A percentile compares a stretch with the other conserved stretches of the same genome.
Evolutionary conservation across 2,797 vertebrate genomes (phyloP).

Genomic region (Esox masquinongy): DNA sequence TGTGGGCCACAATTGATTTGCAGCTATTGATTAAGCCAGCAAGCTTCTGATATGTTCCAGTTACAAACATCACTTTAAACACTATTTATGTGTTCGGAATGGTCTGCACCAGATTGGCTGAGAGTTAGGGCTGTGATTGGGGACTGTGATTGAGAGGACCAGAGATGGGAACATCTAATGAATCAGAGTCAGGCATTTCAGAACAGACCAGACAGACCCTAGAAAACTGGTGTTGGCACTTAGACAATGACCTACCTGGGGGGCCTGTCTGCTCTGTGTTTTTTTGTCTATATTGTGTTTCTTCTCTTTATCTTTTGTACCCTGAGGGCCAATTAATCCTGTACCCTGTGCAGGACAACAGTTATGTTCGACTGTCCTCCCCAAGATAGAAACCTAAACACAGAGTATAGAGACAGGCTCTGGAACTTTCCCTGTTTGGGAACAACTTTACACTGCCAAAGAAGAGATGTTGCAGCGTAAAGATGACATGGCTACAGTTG

Average conservation of each 20-base stretch:
- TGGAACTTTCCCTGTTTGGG: constrained; percentile 57
- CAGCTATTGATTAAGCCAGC: constrained; percentile 64
- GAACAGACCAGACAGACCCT: background rate
- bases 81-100: constrained; percentile 10
- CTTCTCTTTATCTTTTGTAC: constrained; percentile 66
- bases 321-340: constrained; percentile 76
- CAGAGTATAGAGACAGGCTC: constrained; percentile 42
- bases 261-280: background rate
- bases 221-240: background rate
- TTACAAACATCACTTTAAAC: constrained; percentile 70
- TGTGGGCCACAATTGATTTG: background rate
- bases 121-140: background rate
- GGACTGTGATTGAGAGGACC: background rate
- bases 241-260: too few relatives aligned
- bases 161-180: constrained; percentile 3
- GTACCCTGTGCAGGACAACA: constrained; percentile 67
- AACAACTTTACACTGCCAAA: constrained; percentile 18
- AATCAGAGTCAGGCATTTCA: constrained; percentile 2
- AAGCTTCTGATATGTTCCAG: constrained; percentile 63
- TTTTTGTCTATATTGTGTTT: constrained; percentile 57
- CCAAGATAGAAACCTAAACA: constrained; percentile 59
- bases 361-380: constrained; percentile 33
- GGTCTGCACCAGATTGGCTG: background rate
- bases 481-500: constrained; percentile 59
- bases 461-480: constrained; percentile 44